Base-by-base conservation (phyloP, 2,797 vertebrate species). In the Hozukius guyotensis region DNA sequence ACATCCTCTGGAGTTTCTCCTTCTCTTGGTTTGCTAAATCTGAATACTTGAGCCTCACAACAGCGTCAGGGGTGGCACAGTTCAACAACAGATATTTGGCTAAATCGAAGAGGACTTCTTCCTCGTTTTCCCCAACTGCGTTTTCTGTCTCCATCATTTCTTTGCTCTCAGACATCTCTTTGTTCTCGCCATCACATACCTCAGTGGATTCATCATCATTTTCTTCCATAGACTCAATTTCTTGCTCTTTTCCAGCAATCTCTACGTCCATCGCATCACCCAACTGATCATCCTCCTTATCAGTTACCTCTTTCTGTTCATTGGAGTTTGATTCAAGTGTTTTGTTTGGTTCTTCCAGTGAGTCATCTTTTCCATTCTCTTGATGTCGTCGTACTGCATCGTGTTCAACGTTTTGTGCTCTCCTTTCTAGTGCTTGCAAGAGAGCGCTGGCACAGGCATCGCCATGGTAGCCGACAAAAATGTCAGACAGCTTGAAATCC, bases 41-140 rank as follows among this genome's bases (percentile, higher is more conserved):
- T 1, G 94, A 94, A 72, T 92, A 84, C 52, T 93, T 96, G 1
- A 97, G 93, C 53, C 96, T 95, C 29, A 97, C 42, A 57, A 97
- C 80, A 6, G 96, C 93, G 11, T 97, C 96, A 0, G 96, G 96
- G 4, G 96, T 95, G 20, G 95, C 93, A 71, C 95, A 96, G 88
- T 94, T 95, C 79, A 97, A 77, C 80, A 97, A 73, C 53, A 95
- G 87, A 56, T 70, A 16, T 81, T 89, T 96, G 25, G 96, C 95
- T 55, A 75, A 27, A 71, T 88, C 72, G 4, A 95, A 81, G 36
- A 94, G 72, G 36, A 66, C 68, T 4, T 72, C 85, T 24, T 94
- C 92, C 42, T 91, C 69, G 3, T 71, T 74, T 77, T 72, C 72
- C 11, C 34, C 63, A 34, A 60, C 56, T 9, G 22, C 7, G 9